Conservation (phyloP, 2,888 invertebrate species). For the Bombylius major region DNA sequence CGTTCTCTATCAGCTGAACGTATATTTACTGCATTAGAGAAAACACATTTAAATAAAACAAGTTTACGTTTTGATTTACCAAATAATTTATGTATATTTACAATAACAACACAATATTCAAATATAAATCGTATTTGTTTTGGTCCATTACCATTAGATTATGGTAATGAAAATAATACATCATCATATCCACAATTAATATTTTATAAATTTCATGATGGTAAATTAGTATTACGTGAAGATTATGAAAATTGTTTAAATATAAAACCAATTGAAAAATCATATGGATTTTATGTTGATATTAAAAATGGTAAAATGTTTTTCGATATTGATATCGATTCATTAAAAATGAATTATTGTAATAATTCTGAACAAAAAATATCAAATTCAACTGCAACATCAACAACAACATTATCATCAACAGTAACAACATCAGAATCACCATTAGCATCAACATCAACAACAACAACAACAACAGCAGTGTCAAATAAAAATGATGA, state of each 20-base stretch:
- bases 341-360: neutral
- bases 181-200: constrained; percentile 21
- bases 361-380: too few species aligned
- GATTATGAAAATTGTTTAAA: constrained; percentile 27
- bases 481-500: neutral
- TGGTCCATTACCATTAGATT: constrained; percentile 26
- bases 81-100: neutral
- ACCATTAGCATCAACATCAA: too few species aligned
- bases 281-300: constrained; percentile 31
- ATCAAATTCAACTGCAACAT: too few species aligned
- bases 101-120: constrained; percentile 9
- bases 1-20: constrained; percentile 30
- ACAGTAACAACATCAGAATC: too few species aligned
- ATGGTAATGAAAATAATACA: constrained; percentile 7
- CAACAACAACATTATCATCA: too few species aligned
- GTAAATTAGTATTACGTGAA: constrained; percentile 32
- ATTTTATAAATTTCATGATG: constrained; percentile 30
- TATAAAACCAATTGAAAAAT: constrained; percentile 19
- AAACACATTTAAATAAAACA: constrained; percentile 20
- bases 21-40: constrained; percentile 26
- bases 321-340: neutral
- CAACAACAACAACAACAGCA: too few species aligned
- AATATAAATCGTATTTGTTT: constrained; percentile 30
- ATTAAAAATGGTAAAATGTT: constrained; percentile 23
- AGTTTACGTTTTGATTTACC: constrained; percentile 24